Evolutionary conservation across 1,140 invertebrate genomes (phyloP), one percentile per base, ranked within the genome.

Genomic region (Procambarus clarkii): DNA sequence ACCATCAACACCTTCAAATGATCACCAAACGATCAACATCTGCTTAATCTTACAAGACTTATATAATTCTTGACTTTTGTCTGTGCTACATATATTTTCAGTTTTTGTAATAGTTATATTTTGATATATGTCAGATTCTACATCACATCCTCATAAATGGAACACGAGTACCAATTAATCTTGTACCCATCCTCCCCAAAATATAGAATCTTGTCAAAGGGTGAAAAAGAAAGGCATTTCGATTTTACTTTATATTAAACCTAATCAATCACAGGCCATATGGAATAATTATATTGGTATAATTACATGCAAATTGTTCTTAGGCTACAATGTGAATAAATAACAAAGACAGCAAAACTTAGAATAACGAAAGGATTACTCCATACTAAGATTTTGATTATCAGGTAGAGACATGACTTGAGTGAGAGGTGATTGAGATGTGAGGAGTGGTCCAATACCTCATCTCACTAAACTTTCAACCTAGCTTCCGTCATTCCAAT

Each of bases 211-310:
- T 64, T 2, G 60, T 64, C 18, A 64, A 64, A 64, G 60, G 21
- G 18, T 64, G 2, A 21, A 18, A 21, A 0, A 64, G 60, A 64
- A 64, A 64, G 60, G 18, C 13, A 64, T 4, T 64, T 4, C 34
- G 24, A 1, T 8, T 74, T 74, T 34, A 58, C 24, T 48, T 24
- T 81, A 50, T 81, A 81, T 81, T 81, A 81, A 81, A 50, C n/a
- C 48, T 54, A 81, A 58, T 81, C 3, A 81, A 81, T 81, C 79
- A 81, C 79, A 81, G 79, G 24, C 46, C 45, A n/a, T 48, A 24
- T 81, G 79, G 79, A 81, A 81, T 81, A 81, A 54, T 54, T 34
- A 58, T n/a, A 81, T 13, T 58, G 34, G n/a, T 18, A 78, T 78
- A 78, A 78, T 78, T 45, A 44, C 46, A 78, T 45, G 34, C 34